Base-by-base conservation (phyloP, 2,888 invertebrate species). In the Pristionchus arcanus region DNA sequence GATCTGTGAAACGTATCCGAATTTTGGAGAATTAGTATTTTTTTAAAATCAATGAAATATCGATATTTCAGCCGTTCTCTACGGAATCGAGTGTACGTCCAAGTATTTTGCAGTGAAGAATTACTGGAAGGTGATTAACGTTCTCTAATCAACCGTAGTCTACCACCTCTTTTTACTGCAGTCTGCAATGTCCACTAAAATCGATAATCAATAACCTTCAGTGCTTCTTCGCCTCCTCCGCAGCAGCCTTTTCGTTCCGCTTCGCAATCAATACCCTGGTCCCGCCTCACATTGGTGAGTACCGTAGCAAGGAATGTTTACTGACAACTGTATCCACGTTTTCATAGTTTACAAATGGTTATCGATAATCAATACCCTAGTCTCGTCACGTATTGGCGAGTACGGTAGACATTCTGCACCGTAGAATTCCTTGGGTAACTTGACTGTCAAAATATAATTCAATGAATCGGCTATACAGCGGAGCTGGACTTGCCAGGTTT, bases 21-120 rank as follows among this genome's bases (percentile, higher is more conserved):
- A 49, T 9, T 9, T 49, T 1, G 13, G 3, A 49, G 42, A 49
- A 7, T 49, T 49, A 0, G 7, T 11, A 7, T 3, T n/a, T n/a
- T 49, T 49, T 9, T 11, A 49, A 49, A 49, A 11, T 7, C 42
- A 7, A 11, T 49, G n/a, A 77, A n/a, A 3, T 21, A 66, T 55
- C 31, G 37, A 81, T 19, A 49, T 90, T 92, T 84, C 91, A 93
- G 93, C 93, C 25, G 93, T 94, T 0, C 96, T 99, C 89, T 99
- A 99, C 96, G 98, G 98, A 94, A 98, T 99, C 94, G 98, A 99
- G 96, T 98, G 98, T 96, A 99, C 99, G 42, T 98, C 98, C 0
- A 98, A 98, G 0, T 99, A 98, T 96, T 99, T 99, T 96, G 98
- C 98, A 16, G 98, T 99, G 0, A 96, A 98, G 90, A 99, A 98